Percentiles rank a stretch among this genome's conserved stretches.
phyloP scores from a whole-genome alignment of 2,888 invertebrate species.

The Pedicia rivosa region DNA sequence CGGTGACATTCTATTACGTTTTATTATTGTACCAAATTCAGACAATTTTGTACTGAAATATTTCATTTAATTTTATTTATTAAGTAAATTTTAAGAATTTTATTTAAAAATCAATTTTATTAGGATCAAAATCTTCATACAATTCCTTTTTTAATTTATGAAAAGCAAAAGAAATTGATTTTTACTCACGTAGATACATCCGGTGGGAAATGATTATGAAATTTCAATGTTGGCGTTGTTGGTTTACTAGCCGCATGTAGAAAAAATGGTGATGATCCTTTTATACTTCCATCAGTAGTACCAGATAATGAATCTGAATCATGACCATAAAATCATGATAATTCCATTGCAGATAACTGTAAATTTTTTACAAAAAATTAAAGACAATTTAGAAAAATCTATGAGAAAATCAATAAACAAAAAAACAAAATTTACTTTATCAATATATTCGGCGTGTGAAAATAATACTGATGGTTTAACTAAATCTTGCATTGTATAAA shows the following conservation, averaged over 20 bases:
- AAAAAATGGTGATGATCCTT: constrained; percentile 59
- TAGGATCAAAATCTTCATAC: too few species aligned
- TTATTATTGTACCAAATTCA: too few species aligned
- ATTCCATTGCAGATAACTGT: constrained; percentile 52
- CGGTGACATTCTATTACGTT: too few species aligned
- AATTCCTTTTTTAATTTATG: too few species aligned
- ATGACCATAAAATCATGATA: constrained; percentile 75
- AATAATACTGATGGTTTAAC: constrained; percentile 89
- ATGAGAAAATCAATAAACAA: not conserved
- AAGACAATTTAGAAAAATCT: not conserved
- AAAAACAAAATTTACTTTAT: constrained; percentile 64
- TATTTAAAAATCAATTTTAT: too few species aligned
- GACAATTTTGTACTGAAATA: too few species aligned
- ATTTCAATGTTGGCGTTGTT: constrained; percentile 73
- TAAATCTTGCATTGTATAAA: constrained; percentile 94
- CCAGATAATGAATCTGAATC: constrained; percentile 56
- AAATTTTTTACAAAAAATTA: too few species aligned
- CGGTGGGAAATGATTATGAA: constrained; percentile 86
- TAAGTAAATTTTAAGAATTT: too few species aligned
- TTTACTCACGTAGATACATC: constrained; percentile 61
- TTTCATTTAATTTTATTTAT: too few species aligned
- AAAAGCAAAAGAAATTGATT: too few species aligned
- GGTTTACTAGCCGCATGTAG: constrained; percentile 55
- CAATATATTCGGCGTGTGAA: constrained; percentile 86
- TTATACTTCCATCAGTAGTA: constrained; percentile 40